These are phyloP conservation scores for Tinea pellionella DNA, from an alignment of 2,888 invertebrate genomes.

Conservation along the genomic window DNA sequence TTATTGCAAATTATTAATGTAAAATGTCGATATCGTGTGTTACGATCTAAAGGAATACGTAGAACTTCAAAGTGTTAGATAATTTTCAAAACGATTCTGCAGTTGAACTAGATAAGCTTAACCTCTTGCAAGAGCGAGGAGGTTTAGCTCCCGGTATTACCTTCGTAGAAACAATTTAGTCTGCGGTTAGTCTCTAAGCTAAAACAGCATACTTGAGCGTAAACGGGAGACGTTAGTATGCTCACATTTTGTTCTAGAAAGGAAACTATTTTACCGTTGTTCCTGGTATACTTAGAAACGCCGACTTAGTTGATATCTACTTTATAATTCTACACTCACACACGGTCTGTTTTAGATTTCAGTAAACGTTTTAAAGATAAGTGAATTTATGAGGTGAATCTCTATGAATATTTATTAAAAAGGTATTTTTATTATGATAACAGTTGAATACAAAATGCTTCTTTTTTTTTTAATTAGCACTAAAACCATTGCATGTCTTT, in stretches of 20 bases:
- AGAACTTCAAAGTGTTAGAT: neutral
- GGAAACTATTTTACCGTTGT: conserved; percentile 11
- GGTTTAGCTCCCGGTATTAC: conserved; percentile 8
- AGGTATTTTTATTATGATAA: neutral
- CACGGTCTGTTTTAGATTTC: neutral
- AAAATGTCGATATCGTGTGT: neutral
- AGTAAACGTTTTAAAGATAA: conserved; percentile 1
- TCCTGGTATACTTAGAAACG: neutral
- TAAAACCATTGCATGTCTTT: conserved; percentile 9
- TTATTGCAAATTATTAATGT: neutral
- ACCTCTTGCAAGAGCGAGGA: neutral
- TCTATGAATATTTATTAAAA: conserved; percentile 3
- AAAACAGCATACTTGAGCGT: conserved; percentile 10
- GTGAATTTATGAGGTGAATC: conserved; percentile 1
- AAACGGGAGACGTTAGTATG: neutral
- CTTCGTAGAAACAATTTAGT: conserved; percentile 10
- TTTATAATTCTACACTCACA: neutral
- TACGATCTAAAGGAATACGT: neutral
- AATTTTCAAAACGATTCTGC: conserved; percentile 1
- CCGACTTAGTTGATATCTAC: neutral
- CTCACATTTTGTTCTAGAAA: conserved; percentile 1
- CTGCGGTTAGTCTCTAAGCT: conserved; percentile 10
- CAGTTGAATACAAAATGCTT: neutral
- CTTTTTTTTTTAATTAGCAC: conserved; percentile 13
- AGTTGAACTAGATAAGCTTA: conserved; percentile 6